phyloP scores from a whole-genome alignment of 2,113 vertebrate genomes.

The Trichechus manatus region DNA sequence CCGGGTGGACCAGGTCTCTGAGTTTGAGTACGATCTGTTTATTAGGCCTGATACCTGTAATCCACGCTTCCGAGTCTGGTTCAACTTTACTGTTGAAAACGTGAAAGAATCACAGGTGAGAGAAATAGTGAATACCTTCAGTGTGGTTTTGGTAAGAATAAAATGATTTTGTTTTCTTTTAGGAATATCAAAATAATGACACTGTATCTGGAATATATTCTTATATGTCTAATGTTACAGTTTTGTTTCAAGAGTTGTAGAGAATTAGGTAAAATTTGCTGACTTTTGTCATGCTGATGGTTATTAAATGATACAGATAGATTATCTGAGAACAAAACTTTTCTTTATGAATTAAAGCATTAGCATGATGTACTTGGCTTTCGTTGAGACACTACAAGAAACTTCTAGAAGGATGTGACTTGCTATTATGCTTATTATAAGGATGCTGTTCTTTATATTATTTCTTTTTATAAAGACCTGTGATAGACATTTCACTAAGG shows the following conservation, averaged over 20 bases:
- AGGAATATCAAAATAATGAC: constrained; percentile 27
- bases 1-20: constrained; percentile 95
- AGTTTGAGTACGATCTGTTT: constrained; percentile 99
- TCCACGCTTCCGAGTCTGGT: constrained; percentile 98
- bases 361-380: neutral
- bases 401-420: neutral
- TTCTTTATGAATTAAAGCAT: constrained; percentile 1
- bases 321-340: neutral
- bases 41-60: constrained; percentile 99
- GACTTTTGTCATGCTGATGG: neutral
- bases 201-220: neutral
- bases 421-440: constrained; percentile 20
- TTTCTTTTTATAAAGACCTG: neutral
- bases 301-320: constrained; percentile 48
- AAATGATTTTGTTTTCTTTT: constrained; percentile 40
- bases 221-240: neutral
- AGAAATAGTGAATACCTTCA: neutral
- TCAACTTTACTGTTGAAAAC: constrained; percentile 99
- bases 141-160: constrained; percentile 41
- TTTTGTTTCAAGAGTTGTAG: constrained; percentile 37
- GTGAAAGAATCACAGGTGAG: constrained; percentile 96
- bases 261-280: constrained; percentile 3
- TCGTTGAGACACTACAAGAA: constrained; percentile 11
- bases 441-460: neutral
- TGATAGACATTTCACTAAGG: neutral